phyloP scores from a whole-genome alignment of 2,113 vertebrate genomes.

The Ptyas mucosa region DNA sequence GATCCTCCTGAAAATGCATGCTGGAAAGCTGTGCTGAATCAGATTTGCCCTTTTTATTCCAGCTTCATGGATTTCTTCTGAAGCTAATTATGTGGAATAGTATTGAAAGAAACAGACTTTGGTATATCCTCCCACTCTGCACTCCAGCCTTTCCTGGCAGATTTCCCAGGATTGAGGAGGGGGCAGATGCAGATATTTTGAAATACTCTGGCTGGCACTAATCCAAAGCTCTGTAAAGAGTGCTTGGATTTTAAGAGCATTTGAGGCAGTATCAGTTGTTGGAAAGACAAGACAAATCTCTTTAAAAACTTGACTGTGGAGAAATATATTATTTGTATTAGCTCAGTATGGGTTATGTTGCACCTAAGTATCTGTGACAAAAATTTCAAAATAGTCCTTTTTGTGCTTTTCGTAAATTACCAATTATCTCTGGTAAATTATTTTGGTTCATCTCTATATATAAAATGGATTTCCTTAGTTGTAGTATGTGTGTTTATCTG shows the following conservation, averaged over 20 bases:
- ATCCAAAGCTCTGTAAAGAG: background rate
- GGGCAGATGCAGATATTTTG: background rate
- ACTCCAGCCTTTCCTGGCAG: background rate
- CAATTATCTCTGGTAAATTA: background rate
- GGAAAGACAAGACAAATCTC: background rate
- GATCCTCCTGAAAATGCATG: background rate
- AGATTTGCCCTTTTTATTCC: background rate
- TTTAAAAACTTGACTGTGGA: background rate
- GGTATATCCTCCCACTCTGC: background rate
- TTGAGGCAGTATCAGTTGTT: background rate
- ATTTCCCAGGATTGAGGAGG: background rate
- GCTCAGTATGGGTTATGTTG: background rate
- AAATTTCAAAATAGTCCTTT: background rate
- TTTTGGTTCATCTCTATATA: background rate
- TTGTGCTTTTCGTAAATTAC: background rate
- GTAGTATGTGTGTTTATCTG: background rate
- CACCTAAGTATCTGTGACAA: background rate
- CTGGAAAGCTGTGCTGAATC: background rate
- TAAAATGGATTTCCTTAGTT: background rate
- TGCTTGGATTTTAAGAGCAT: background rate
- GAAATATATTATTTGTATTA: background rate
- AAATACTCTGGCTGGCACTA: background rate
- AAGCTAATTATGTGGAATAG: background rate
- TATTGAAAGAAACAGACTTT: background rate
- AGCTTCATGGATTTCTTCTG: background rate